phyloP scores from a whole-genome alignment of 2,888 invertebrate species.

The Pherbina coryleti region DNA sequence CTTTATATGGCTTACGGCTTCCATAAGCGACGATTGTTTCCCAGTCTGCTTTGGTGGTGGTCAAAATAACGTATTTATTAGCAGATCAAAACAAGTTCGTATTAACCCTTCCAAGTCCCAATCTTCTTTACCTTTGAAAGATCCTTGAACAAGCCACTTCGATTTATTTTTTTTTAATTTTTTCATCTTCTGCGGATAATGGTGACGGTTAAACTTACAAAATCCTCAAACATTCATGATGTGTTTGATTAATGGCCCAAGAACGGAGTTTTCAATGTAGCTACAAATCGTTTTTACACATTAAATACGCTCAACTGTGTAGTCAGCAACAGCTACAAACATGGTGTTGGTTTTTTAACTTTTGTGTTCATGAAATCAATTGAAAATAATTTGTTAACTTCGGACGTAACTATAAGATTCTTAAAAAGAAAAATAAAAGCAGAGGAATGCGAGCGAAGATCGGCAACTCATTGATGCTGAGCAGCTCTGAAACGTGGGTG shows the following conservation, averaged over 20 bases:
- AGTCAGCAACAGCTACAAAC: constrained; percentile 15
- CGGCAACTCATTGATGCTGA: constrained; percentile 39
- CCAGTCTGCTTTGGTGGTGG: constrained; percentile 26
- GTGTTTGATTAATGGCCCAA: constrained; percentile 22
- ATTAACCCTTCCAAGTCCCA: not conserved
- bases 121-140: not conserved
- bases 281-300: constrained; percentile 69
- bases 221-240: constrained; percentile 19
- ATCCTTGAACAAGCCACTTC: not conserved
- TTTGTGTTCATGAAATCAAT: constrained; percentile 60
- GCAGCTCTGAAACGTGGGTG: constrained; percentile 22
- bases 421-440: not conserved
- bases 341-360: constrained; percentile 13
- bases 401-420: constrained; percentile 45
- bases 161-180: not conserved
- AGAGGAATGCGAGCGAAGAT: constrained; percentile 9
- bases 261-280: constrained; percentile 49
- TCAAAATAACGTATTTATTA: constrained; percentile 15
- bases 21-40: constrained; percentile 48
- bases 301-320: constrained; percentile 61
- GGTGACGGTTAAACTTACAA: constrained; percentile 10
- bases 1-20: constrained; percentile 17
- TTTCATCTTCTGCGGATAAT: not conserved
- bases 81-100: constrained; percentile 8
- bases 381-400: constrained; percentile 67